Percentiles rank a stretch among this genome's conserved stretches.
phyloP scores from a whole-genome alignment of 2,888 invertebrate species.

The Halocaridina rubra region DNA sequence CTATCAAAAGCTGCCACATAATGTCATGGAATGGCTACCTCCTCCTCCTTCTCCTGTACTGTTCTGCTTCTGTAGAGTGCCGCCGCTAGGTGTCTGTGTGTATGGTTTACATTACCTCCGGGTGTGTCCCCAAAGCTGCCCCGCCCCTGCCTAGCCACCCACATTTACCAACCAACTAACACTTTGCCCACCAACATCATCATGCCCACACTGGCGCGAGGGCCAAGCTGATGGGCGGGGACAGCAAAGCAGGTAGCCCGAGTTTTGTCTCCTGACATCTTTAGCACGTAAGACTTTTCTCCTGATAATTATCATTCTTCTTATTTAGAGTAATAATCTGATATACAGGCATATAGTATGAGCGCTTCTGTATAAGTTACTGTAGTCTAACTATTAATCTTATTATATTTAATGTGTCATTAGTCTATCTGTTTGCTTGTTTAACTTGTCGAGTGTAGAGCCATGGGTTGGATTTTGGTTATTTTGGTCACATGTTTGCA shows the following conservation, averaged over 20 bases:
- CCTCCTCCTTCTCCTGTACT: slow-evolving; percentile 47
- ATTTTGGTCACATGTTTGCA: slow-evolving; percentile 62
- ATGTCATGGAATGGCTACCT: slow-evolving; percentile 29
- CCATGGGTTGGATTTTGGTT: slow-evolving; percentile 66
- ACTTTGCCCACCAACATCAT: not conserved
- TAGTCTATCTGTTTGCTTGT: slow-evolving; percentile 63
- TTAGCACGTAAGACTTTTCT: slow-evolving; percentile 62
- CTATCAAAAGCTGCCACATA: slow-evolving; percentile 26
- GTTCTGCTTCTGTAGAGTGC: slow-evolving; percentile 55
- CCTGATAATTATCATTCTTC: slow-evolving; percentile 61
- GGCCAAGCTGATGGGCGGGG: slow-evolving; percentile 25
- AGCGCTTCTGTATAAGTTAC: slow-evolving; percentile 63
- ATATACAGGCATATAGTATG: slow-evolving; percentile 62
- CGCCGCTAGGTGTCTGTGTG: slow-evolving; percentile 52
- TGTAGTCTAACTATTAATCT: slow-evolving; percentile 63
- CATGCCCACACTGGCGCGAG: slow-evolving; percentile 1
- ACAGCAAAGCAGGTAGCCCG: slow-evolving; percentile 24
- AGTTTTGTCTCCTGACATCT: slow-evolving; percentile 59
- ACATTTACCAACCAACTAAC: not conserved
- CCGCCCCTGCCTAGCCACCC: slow-evolving; percentile 17
- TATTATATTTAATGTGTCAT: slow-evolving; percentile 63
- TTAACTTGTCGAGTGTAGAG: slow-evolving; percentile 61
- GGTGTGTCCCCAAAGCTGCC: slow-evolving; percentile 5
- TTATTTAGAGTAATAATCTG: slow-evolving; percentile 63
- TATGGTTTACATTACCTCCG: slow-evolving; percentile 52